These are phyloP conservation scores for Andrena camellia DNA, from an alignment of 2,888 invertebrate species.

Conservation along the genomic window DNA sequence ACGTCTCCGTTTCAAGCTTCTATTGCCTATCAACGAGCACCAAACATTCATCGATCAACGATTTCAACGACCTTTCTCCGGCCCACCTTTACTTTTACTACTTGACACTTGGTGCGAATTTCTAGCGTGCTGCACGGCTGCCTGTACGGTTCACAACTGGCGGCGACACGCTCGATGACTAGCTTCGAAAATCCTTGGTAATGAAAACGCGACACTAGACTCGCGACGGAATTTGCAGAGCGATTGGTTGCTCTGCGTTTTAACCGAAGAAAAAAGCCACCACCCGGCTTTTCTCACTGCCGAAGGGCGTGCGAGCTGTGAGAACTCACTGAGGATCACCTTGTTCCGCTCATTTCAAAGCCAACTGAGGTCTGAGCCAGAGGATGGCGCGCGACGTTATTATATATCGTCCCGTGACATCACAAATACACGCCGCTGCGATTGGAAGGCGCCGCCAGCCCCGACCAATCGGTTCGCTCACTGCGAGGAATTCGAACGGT, in stretches of 20 bases:
- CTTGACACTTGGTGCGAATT: constrained; percentile 65
- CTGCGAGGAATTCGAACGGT: constrained; percentile 74
- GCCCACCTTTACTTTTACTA: constrained; percentile 50
- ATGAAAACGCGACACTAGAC: constrained; percentile 12
- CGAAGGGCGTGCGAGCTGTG: constrained; percentile 70
- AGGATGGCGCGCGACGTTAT: constrained; percentile 70
- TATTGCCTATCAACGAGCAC: constrained; percentile 13
- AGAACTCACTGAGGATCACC: constrained; percentile 74
- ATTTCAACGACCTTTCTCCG: not conserved
- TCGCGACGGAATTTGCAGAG: constrained; percentile 8
- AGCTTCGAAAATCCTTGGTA: constrained; percentile 76
- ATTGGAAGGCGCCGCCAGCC: constrained; percentile 72
- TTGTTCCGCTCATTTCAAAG: constrained; percentile 76
- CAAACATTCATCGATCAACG: constrained; percentile 1
- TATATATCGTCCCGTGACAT: constrained; percentile 80
- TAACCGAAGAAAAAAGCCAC: constrained; percentile 51
- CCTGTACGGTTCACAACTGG: constrained; percentile 30
- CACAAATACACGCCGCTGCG: constrained; percentile 68
- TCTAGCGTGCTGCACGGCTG: constrained; percentile 31
- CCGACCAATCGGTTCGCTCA: constrained; percentile 84
- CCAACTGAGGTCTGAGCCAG: constrained; percentile 79
- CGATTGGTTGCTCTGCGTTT: constrained; percentile 6
- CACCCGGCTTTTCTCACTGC: constrained; percentile 68
- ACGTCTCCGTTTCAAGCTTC: constrained; percentile 1
- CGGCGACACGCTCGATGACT: constrained; percentile 71